Evolutionary conservation across 64 coral and sea anemone genomes (phyloP).

Genomic region (Acropora tenuis): DNA sequence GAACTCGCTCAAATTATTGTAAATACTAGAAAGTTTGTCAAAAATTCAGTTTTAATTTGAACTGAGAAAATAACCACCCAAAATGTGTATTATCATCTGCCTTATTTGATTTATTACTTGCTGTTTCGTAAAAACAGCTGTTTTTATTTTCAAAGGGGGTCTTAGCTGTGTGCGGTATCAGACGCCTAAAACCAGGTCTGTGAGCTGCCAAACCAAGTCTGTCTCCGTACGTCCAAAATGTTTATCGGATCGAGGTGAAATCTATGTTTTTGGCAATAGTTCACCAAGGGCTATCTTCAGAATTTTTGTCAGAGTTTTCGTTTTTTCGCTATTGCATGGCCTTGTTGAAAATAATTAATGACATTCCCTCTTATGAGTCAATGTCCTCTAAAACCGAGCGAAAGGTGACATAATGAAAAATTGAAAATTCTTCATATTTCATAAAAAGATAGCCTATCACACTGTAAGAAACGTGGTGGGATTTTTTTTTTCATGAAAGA

Average conservation of each 20-base stretch:
- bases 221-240: not conserved
- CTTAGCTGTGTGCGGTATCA: not conserved
- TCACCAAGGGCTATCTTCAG: not conserved
- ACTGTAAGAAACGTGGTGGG: too few species aligned
- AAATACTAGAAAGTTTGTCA: not conserved
- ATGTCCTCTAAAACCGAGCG: too few species aligned
- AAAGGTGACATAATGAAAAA: too few species aligned
- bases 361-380: not conserved
- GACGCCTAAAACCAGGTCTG: not conserved
- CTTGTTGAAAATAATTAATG: not conserved
- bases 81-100: not conserved
- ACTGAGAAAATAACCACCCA: not conserved
- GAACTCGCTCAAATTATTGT: not conserved
- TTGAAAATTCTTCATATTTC: too few species aligned
- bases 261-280: not conserved
- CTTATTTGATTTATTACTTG: not conserved
- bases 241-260: not conserved
- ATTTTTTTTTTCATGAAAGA: too few species aligned
- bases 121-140: not conserved
- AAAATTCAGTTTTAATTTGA: not conserved
- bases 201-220: not conserved
- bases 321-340: constrained; percentile 5
- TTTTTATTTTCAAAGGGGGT: not conserved
- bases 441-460: too few species aligned
- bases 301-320: not conserved